Base-by-base conservation (phyloP, 2,888 invertebrate species). In the Netelia fuscicornis region DNA sequence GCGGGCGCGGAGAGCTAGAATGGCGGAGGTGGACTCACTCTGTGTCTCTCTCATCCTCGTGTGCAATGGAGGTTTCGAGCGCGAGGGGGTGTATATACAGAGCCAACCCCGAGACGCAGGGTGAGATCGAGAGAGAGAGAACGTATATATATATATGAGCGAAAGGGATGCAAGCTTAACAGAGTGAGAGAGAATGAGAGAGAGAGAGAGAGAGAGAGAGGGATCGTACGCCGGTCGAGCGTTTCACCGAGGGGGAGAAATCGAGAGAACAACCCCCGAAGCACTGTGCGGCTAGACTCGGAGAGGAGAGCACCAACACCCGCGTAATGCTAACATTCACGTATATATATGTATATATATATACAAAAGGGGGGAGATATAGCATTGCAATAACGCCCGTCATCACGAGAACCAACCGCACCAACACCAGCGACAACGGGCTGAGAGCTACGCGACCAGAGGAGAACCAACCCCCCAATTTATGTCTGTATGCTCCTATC, bases 401-500 rank as follows among this genome's bases (percentile, higher is more conserved):
- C 81, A 87, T 87, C 84, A 84, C 83, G 81, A 77, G 81, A 85
- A 71, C 82, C 81, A 83, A 85, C 86, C 80, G 74, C 77, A 82
- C 77, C 86, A 77, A 70, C 79, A 81, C 62, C 44, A 44, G 76
- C 79, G 71, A 25, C 70, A 75, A 65, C 77, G 58, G 81, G 75
- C 71, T 77, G 76, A 70, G 78, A 80, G 37, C 25, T 54, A 65
- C 37, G 58, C 71, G 77, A 72, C 37, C 85, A 74, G 86, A 83
- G 79, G 48, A 70, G 71, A 81, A 86, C 85, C 87, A 79, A 78
- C 70, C 75, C 62, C 80, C 68, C 83, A 82, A 83, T 71, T 76
- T 80, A 81, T n/a, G 81, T 88, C 90, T 86, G 89, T 70, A 74
- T 87, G 86, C 82, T 88, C 83, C 86, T 84, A 88, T 86, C 89